These are phyloP conservation scores for Tachysurus vachellii DNA, from an alignment of 2,113 vertebrate species.

Conservation along the genomic window DNA sequence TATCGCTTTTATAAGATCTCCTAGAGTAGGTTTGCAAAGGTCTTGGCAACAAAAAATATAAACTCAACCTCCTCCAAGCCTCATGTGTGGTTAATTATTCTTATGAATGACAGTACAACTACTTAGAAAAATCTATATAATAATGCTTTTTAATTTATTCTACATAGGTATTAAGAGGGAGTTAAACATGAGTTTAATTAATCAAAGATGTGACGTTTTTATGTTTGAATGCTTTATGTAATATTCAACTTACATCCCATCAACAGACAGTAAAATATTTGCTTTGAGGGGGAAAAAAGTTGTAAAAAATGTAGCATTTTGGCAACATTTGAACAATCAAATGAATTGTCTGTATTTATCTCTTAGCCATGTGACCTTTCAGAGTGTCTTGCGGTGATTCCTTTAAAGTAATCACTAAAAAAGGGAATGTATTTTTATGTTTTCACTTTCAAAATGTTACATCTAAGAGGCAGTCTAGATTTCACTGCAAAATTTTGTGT, in stretches of 20 bases:
- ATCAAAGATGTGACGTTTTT: neutral
- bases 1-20: neutral
- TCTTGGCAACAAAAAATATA: neutral
- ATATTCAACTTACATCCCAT: neutral
- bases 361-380: neutral
- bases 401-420: neutral
- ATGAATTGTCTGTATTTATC: neutral
- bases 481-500: neutral
- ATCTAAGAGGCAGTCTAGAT: neutral
- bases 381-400: neutral
- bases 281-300: neutral
- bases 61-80: neutral
- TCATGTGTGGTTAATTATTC: neutral
- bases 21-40: neutral
- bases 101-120: neutral
- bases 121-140: neutral
- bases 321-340: neutral
- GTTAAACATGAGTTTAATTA: neutral
- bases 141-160: neutral
- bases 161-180: neutral
- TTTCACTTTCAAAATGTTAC: neutral
- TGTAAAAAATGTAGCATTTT: neutral
- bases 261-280: neutral
- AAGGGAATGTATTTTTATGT: neutral
- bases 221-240: neutral